Base-by-base conservation (phyloP, 2,113 vertebrate species). In the Brienomyrus brachyistius region DNA sequence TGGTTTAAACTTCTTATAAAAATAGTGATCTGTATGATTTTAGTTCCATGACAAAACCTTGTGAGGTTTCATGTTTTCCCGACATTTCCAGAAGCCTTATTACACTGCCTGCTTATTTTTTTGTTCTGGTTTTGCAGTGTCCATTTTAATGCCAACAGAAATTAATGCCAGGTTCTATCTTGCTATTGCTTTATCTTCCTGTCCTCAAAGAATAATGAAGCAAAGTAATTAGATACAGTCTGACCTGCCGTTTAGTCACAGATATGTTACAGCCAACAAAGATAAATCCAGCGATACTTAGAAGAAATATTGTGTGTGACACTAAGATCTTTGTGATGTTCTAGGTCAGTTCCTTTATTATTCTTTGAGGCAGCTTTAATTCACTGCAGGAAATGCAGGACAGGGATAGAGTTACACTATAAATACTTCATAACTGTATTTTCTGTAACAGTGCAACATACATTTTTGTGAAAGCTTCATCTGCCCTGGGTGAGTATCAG, bases 281-380 rank as follows among this genome's bases (percentile, higher is more conserved):
- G n/a, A 80, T 43, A 47, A 66, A 47, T 89, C n/a, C 27, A 82
- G 86, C 47, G 56, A 74, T 27, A 54, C 89, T 52, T 10, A 56
- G 89, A 85, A 91, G 66, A 40, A 87, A 66, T 43, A 87, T 88
- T 90, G 90, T 90, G 89, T 54, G 91, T 86, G 91, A 89, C 86
- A 86, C 59, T 77, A 23, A 13, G 31, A 84, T n/a, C 91, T 92
- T 93, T 94, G 90, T 90, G 54, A 50, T 88, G 85, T 94, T 94
- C 91, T 93, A 92, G 94, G 95, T 94, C 93, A 95, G 88, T 92
- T 48, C 86, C 88, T 91, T 54, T 89, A 91, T 90, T 92, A 87
- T 91, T 51, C 17, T 90, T 66, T 77, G 43, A 21, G 77, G 70
- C 62, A 85, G 59, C 45, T 66, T 88, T 27, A 54, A 47, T 50